Base-by-base conservation (phyloP, 2,888 invertebrate species). In the Deilephila elpenor region DNA sequence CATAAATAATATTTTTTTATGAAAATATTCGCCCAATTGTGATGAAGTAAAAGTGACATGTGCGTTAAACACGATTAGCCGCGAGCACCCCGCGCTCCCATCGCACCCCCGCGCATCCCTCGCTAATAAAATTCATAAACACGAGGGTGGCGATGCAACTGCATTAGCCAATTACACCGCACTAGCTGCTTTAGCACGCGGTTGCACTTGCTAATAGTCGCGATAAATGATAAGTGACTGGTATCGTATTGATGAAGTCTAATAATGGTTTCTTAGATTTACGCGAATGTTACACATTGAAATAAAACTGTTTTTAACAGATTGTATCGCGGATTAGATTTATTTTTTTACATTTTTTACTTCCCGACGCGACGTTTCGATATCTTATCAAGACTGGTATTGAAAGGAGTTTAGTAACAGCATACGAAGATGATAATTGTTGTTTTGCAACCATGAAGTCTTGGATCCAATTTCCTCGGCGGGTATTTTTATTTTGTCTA, bases 31-130 rank as follows among this genome's bases (percentile, higher is more conserved):
- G 44, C 44, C 67, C 25, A 51, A 51, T 29, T 67, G 64, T 29
- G 64, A 34, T 64, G 74, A 75, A 76, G 78, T 75, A 67, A 67
- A 51, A 72, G 72, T 79, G 81, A 77, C 84, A 84, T 84, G 80
- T 84, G 84, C 71, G 80, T 73, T 77, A 79, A 83, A 83, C 80
- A 80, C 79, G 83, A 83, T 84, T 82, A 81, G 73, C 73, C 71
- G 75, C 74, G 76, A 75, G 70, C 73, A 78, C 73, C 74, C 74
- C 75, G 74, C 75, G 53, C 51, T 3, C 25, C 51, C 51, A 25
- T 34, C 62, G 4, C 20, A 14, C 25, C 44, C 11, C 51, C 67
- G 44, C 51, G 64, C 64, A 20, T 14, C 25, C 25, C 44, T 51
- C 67, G 25, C 73, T 74, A 74, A 76, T 77, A 77, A 75, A 77